Evolutionary conservation across 2,888 invertebrate genomes (phyloP).

Genomic region (Xestia sexstrigata): DNA sequence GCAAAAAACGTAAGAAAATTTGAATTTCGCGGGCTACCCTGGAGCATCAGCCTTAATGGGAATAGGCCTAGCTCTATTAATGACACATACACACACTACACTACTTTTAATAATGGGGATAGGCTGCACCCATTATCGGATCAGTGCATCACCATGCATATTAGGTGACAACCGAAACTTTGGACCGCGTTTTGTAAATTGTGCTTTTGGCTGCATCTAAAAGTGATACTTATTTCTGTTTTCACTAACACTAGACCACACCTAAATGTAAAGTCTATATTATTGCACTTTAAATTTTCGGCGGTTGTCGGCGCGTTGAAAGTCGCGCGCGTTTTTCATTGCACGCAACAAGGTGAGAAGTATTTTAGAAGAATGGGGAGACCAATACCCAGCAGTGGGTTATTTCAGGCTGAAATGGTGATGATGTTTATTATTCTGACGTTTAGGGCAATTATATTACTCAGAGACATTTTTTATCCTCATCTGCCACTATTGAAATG

Average conservation of each 20-base stretch:
- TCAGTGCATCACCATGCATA: neutral
- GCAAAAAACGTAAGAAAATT: too few species aligned
- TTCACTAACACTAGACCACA: neutral
- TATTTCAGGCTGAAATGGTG: neutral
- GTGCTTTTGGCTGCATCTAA: neutral
- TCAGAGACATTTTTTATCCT: neutral
- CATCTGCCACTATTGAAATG: neutral
- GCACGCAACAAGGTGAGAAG: neutral
- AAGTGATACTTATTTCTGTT: neutral
- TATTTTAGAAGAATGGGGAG: neutral
- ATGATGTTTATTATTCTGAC: neutral
- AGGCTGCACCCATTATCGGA: neutral
- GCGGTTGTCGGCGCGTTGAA: neutral
- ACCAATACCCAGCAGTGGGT: neutral
- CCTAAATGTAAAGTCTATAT: neutral
- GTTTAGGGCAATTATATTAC: neutral
- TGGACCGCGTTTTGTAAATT: neutral
- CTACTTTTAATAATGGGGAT: neutral
- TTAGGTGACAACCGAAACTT: neutral
- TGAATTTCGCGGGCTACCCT: too few species aligned
- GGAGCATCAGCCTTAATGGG: too few species aligned
- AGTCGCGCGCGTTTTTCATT: neutral
- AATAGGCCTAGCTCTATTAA: neutral
- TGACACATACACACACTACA: too few species aligned
- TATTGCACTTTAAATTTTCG: neutral